These are phyloP conservation scores for Typhlichthys subterraneus DNA, from an alignment of 2,797 vertebrate species.

Conservation along the genomic window DNA sequence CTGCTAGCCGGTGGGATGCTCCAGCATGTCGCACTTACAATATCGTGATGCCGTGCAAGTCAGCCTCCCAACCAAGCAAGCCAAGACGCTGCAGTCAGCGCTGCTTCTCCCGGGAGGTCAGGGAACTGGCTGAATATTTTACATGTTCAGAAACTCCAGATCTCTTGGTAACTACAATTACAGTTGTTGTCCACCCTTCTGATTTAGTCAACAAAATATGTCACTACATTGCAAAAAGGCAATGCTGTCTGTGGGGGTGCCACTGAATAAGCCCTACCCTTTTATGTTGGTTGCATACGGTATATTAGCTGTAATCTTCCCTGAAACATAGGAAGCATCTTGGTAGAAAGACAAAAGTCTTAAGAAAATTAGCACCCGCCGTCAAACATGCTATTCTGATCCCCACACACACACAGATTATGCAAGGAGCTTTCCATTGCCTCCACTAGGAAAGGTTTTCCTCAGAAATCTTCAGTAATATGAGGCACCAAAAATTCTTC, in stretches of 20 bases:
- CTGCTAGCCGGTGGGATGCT: constrained; percentile 17
- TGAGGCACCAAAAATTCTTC: constrained; percentile 37
- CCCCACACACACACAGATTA: not conserved
- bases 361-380: not conserved
- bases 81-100: constrained; percentile 52
- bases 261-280: no score
- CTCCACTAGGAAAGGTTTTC: constrained; percentile 31
- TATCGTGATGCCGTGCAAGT: constrained; percentile 24
- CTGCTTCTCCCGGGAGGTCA: constrained; percentile 46
- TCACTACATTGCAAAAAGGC: no score
- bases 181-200: no score
- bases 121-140: no score
- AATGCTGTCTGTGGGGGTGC: no score
- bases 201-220: no score
- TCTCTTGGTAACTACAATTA: no score
- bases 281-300: no score
- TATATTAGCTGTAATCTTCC: no score
- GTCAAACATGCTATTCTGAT: constrained; percentile 5
- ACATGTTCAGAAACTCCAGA: no score
- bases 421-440: constrained; percentile 15
- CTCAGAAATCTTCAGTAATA: constrained; percentile 41
- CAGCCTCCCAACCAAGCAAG: constrained; percentile 37
- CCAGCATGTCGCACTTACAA: constrained; percentile 41
- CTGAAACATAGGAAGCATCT: no score
- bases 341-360: not conserved